Conservation (phyloP, 2,797 vertebrate genomes). For the Cyprinodon diabolis region DNA sequence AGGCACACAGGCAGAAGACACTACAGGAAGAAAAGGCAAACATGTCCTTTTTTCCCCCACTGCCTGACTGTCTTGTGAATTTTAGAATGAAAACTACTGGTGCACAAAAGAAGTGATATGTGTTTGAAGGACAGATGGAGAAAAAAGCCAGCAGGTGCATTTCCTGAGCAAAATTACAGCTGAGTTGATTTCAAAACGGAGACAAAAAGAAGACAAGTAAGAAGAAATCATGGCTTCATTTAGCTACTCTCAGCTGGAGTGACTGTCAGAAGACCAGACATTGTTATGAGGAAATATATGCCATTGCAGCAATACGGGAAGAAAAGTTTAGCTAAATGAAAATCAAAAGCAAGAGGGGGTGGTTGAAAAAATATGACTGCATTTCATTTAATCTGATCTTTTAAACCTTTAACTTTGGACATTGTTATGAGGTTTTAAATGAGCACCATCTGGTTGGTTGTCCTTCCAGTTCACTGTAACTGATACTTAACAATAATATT, state of each 20-base stretch:
- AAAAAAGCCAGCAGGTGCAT: conserved; percentile 29
- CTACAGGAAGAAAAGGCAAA: conserved; percentile 13
- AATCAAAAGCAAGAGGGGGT: conserved; percentile 30
- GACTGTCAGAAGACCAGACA: conserved; percentile 30
- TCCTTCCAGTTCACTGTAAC: conserved; percentile 10
- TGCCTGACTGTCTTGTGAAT: conserved; percentile 28
- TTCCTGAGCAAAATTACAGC: conserved; percentile 29
- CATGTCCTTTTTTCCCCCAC: conserved; percentile 9
- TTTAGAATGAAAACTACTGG: conserved; percentile 40
- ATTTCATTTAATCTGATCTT: not conserved
- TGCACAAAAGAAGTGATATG: conserved; percentile 29
- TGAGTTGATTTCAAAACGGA: conserved; percentile 22
- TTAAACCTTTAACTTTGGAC: conserved; percentile 6
- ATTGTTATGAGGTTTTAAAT: conserved; percentile 20
- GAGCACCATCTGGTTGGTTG: not conserved
- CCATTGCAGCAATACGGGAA: not conserved
- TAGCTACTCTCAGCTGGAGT: conserved; percentile 19
- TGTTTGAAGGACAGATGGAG: conserved; percentile 38
- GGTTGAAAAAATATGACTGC: conserved; percentile 1
- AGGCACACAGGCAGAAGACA: conserved; percentile 39
- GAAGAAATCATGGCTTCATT: conserved; percentile 20
- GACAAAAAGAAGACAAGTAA: conserved; percentile 33
- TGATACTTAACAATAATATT: not conserved
- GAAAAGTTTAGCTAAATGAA: conserved; percentile 18
- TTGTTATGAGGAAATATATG: not conserved